Evolutionary conservation across 2,113 vertebrate species (phyloP).

Genomic region (Albula glossodonta): DNA sequence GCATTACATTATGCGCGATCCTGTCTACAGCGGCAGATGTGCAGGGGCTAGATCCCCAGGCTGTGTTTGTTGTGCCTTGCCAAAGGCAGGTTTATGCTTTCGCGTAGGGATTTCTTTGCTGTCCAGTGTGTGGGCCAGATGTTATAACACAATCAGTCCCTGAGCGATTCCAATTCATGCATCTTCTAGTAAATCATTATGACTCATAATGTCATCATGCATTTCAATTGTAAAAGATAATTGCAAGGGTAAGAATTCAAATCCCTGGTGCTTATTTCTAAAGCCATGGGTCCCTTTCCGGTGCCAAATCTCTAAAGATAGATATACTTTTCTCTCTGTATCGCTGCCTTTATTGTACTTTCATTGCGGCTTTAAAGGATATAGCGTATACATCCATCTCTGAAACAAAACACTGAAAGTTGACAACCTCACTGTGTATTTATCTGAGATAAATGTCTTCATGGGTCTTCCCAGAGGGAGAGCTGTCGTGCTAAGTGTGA

Average conservation of each 20-base stretch:
- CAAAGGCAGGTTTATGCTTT: not conserved
- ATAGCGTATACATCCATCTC: not conserved
- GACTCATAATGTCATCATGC: not conserved
- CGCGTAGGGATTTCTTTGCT: not conserved
- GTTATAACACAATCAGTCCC: constrained; percentile 5
- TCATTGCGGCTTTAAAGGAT: not conserved
- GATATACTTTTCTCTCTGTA: not conserved
- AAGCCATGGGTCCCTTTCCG: not conserved
- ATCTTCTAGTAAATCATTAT: not conserved
- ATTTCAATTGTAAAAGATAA: constrained; percentile 6
- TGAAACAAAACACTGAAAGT: not conserved
- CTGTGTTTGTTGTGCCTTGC: not conserved
- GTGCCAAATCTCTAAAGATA: not conserved
- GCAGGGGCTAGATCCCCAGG: constrained; percentile 3
- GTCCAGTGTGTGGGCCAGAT: not conserved
- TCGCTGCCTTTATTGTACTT: not conserved
- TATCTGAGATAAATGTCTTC: constrained; percentile 4
- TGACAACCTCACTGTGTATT: not conserved
- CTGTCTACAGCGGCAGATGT: not conserved
- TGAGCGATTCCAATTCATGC: not conserved
- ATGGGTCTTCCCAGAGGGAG: not conserved
- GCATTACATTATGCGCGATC: not conserved
- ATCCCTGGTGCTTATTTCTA: not conserved
- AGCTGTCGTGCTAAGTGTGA: constrained; percentile 10
- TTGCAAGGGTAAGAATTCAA: not conserved